Percentiles rank a stretch among this genome's conserved stretches.
These are phyloP conservation scores for Eriosoma lanigerum DNA, from an alignment of 1,140 invertebrate genomes.

Conservation along the genomic window DNA sequence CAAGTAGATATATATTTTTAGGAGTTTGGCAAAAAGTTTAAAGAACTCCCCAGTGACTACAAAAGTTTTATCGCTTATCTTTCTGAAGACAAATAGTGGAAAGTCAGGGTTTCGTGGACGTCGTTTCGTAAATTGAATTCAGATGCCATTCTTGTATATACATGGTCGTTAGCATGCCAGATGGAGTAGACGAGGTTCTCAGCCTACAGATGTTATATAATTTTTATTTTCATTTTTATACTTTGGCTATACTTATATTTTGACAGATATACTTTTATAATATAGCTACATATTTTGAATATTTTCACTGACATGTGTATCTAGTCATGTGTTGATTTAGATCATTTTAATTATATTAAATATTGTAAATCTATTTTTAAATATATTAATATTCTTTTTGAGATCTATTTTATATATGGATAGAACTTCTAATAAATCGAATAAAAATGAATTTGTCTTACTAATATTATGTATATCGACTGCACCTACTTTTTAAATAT, in stretches of 20 bases:
- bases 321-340: too few species aligned
- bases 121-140: conserved; percentile 43
- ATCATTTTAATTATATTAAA: too few species aligned
- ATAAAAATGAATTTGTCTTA: too few species aligned
- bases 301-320: too few species aligned
- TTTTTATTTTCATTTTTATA: not conserved
- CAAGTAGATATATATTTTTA: conserved; percentile 35
- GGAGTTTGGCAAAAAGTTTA: not conserved
- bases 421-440: too few species aligned
- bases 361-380: too few species aligned
- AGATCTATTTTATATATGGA: too few species aligned
- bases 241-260: not conserved
- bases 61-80: conserved; percentile 46
- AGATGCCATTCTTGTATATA: conserved; percentile 29
- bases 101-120: conserved; percentile 28
- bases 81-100: conserved; percentile 39
- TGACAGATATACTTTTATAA: too few species aligned
- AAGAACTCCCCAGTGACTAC: conserved; percentile 25
- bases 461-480: too few species aligned
- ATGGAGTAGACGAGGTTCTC: not conserved
- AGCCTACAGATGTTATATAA: not conserved
- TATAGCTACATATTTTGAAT: too few species aligned
- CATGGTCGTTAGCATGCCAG: conserved; percentile 25
- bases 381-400: too few species aligned
- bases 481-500: too few species aligned